A percentile compares a stretch with the other conserved stretches of the same genome.
Conservation (phyloP, 2,888 invertebrate genomes). For the Arrhopalites spinosus region DNA sequence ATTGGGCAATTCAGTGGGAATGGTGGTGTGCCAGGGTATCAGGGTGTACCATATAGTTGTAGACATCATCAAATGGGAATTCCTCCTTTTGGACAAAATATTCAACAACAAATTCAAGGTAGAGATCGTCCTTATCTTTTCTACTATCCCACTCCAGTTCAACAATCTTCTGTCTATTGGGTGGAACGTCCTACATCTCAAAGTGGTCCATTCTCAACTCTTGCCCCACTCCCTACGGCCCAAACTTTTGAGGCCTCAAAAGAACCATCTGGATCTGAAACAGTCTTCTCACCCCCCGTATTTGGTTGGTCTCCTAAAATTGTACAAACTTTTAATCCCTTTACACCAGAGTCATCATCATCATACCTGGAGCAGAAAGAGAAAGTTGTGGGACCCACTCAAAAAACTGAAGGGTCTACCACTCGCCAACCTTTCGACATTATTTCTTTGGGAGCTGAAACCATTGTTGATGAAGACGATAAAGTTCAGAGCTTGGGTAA, state of each 20-base stretch:
- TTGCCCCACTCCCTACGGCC: slow-evolving; percentile 1
- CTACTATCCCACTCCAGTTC: slow-evolving; percentile 47
- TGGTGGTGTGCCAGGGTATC: too few relatives aligned
- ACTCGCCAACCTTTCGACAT: slow-evolving; percentile 48
- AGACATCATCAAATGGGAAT: not conserved
- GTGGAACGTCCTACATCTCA: slow-evolving; percentile 32
- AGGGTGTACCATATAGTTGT: too few relatives aligned
- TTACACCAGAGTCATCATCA: not conserved
- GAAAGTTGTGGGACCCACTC: not conserved
- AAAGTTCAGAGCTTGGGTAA: slow-evolving; percentile 50
- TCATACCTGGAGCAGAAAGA: not conserved
- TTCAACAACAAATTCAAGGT: not conserved
- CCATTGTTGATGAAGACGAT: slow-evolving; percentile 35
- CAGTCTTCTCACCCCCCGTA: slow-evolving; percentile 39
- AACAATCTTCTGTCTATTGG: slow-evolving; percentile 52
- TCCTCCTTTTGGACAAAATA: not conserved
- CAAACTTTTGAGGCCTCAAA: not conserved
- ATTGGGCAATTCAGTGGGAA: not conserved
- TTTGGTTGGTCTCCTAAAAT: slow-evolving; percentile 42
- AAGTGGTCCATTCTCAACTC: not conserved
- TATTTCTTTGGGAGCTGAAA: slow-evolving; percentile 47
- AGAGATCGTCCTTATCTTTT: slow-evolving; percentile 16
- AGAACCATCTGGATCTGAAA: not conserved
- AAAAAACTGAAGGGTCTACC: not conserved
- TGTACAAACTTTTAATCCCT: slow-evolving; percentile 34